A percentile compares a stretch with the other conserved stretches of the same genome.
Conservation (phyloP, 1,140 invertebrate species). For the Bombus waltoni region DNA sequence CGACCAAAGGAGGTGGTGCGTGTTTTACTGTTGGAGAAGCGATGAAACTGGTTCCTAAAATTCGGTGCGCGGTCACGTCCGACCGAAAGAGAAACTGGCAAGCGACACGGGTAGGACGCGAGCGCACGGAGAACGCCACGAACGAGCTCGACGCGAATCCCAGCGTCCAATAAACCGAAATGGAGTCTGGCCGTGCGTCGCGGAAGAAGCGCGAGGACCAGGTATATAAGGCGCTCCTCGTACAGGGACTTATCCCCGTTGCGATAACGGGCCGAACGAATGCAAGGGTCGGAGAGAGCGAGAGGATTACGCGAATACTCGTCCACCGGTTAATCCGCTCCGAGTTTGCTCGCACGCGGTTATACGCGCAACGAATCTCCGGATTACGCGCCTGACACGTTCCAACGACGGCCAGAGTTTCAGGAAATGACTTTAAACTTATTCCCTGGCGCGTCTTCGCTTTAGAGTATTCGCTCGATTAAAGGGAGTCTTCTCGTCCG, state of each 20-base stretch:
- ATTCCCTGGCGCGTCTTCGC: neutral
- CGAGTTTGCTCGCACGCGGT: conserved; percentile 48
- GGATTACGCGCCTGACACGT: conserved; percentile 51
- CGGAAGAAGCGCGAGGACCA: conserved; percentile 40
- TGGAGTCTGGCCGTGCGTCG: conserved; percentile 36
- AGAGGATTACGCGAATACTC: conserved; percentile 64
- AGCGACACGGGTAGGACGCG: neutral
- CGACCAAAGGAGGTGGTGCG: neutral
- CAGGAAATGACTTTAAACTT: neutral
- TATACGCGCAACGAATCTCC: conserved; percentile 31
- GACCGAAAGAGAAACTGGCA: neutral
- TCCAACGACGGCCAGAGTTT: conserved; percentile 26
- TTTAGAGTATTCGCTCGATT: neutral
- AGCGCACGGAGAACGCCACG: no score
- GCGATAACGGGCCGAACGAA: conserved; percentile 61
- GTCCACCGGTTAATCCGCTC: conserved; percentile 56
- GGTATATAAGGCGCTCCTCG: conserved; percentile 19
- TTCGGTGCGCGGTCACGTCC: neutral
- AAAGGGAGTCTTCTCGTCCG: neutral
- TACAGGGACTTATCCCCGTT: conserved; percentile 47
- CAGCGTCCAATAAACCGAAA: conserved; percentile 52
- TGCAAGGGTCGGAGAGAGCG: conserved; percentile 29
- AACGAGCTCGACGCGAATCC: neutral
- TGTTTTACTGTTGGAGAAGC: neutral
- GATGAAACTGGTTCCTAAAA: conserved; percentile 32